A percentile compares a stretch with the other conserved stretches of the same genome.
Evolutionary conservation across 2,113 vertebrate genomes (phyloP).

Genomic region (Anarrhichthys ocellatus): DNA sequence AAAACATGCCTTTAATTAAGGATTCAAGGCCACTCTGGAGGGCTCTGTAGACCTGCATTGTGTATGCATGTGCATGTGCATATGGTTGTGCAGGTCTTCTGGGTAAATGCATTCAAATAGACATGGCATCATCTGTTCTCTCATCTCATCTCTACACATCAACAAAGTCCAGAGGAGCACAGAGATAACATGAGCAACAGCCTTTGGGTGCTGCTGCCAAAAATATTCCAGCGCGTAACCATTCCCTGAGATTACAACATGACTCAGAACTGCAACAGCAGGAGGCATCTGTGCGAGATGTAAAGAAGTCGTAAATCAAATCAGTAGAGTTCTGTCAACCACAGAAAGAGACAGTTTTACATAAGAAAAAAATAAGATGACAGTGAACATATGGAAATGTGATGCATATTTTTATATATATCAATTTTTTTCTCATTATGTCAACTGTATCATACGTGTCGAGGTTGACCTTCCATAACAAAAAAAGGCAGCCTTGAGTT

Average conservation of each 20-base stretch:
- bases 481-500: conserved; percentile 30
- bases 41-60: conserved; percentile 1
- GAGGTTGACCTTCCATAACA: conserved; percentile 44
- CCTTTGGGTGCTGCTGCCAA: conserved; percentile 65
- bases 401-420: conserved; percentile 30
- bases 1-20: conserved; percentile 26
- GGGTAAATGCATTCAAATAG: conserved; percentile 47
- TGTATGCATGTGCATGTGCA: neutral
- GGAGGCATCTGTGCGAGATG: conserved; percentile 1
- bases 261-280: conserved; percentile 47
- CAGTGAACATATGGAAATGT: conserved; percentile 1
- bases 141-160: conserved; percentile 41
- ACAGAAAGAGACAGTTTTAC: neutral
- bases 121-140: conserved; percentile 31
- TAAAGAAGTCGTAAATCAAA: neutral
- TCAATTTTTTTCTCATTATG: conserved; percentile 10
- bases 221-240: conserved; percentile 57
- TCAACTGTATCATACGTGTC: conserved; percentile 14
- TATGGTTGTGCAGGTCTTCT: conserved; percentile 16
- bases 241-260: conserved; percentile 41
- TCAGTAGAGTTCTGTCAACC: neutral
- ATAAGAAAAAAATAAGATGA: neutral
- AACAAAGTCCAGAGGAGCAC: conserved; percentile 38
- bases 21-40: conserved; percentile 14
- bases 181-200: conserved; percentile 54